A percentile compares a stretch with the other conserved stretches of the same genome.
Conservation (phyloP, 2,888 invertebrate genomes). For the Pyrrhosoma nymphula region DNA sequence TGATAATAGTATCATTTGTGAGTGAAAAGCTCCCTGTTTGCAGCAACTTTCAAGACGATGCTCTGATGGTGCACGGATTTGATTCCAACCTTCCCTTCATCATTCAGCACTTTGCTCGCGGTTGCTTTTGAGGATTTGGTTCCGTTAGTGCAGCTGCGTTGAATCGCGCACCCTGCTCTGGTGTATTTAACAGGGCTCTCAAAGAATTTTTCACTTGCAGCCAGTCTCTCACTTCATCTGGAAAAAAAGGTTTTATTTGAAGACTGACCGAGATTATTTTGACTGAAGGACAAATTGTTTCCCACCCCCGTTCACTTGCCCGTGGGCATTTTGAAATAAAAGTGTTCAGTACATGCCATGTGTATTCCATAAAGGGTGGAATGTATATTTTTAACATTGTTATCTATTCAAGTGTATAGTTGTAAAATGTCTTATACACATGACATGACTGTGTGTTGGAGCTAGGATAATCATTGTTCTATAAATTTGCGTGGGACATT, state of each 20-base stretch:
- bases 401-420: conserved; percentile 38
- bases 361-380: not conserved
- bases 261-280: not conserved
- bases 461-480: not conserved
- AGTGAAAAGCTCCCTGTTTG: not conserved
- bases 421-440: not conserved
- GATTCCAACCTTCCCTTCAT: conserved; percentile 55
- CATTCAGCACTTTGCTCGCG: conserved; percentile 39
- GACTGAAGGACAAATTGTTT: not conserved
- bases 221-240: not conserved
- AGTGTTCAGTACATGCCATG: not conserved
- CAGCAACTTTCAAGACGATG: not conserved
- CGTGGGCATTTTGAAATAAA: not conserved
- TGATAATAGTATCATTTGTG: not conserved
- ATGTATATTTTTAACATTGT: conserved; percentile 8
- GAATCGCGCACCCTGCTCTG: not conserved
- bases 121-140: not conserved
- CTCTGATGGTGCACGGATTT: conserved; percentile 46
- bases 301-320: not conserved
- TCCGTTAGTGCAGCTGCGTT: not conserved
- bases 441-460: not conserved
- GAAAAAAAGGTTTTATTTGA: not conserved
- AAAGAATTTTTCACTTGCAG: not conserved
- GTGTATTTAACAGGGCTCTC: not conserved
- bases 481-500: not conserved